phyloP scores from a whole-genome alignment of 37 sponge, comb jelly and placozoan species.

The Beroe ovata region DNA sequence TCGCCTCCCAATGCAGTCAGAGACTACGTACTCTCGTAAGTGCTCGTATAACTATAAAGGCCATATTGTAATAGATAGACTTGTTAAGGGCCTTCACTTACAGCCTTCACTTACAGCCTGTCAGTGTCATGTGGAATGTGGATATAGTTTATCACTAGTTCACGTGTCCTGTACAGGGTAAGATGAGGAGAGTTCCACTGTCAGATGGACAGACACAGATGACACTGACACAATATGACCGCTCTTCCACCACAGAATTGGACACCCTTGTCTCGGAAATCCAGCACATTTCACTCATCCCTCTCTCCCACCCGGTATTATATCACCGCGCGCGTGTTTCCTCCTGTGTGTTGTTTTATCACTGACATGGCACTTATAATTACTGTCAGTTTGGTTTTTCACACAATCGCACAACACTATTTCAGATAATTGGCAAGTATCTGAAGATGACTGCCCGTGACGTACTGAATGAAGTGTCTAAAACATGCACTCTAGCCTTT shows the following conservation, averaged over 20 bases:
- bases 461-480: background rate
- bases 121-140: background rate
- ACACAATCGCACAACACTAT: too few relatives aligned
- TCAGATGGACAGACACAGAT: background rate
- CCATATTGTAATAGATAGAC: too few relatives aligned
- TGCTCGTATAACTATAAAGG: too few relatives aligned
- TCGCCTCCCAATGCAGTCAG: background rate
- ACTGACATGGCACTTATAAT: too few relatives aligned
- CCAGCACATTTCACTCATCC: background rate
- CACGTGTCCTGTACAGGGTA: background rate
- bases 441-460: background rate
- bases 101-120: too few relatives aligned
- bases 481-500: background rate
- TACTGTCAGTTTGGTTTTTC: too few relatives aligned
- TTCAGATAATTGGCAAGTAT: background rate
- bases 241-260: background rate
- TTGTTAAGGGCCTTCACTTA: too few relatives aligned
- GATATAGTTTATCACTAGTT: background rate
- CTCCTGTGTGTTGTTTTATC: too few relatives aligned
- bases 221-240: background rate
- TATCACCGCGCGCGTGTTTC: too few relatives aligned
- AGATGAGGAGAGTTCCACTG: background rate
- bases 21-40: background rate
- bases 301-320: background rate
- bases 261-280: background rate